Evolutionary conservation across 1,140 invertebrate genomes (phyloP).

Genomic region (Drosophila baimaii): DNA sequence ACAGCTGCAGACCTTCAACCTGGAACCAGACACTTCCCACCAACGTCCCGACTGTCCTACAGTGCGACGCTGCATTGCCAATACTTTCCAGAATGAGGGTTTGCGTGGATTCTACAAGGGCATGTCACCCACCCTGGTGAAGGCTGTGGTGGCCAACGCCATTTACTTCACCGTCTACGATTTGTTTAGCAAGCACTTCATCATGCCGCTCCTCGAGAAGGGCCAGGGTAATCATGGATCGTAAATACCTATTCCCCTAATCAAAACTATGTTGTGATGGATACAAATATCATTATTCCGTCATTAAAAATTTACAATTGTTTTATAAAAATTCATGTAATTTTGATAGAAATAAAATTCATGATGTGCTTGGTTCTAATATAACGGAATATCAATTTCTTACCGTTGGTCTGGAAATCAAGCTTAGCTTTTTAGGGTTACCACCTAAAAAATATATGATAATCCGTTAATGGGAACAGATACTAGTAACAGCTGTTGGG

Average conservation of each 20-base stretch:
- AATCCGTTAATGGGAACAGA: not conserved
- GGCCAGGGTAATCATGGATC: not conserved
- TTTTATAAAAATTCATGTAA: constrained; percentile 4
- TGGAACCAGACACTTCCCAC: not conserved
- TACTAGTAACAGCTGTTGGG: not conserved
- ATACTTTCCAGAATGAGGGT: not conserved
- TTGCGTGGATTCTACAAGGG: constrained; percentile 12
- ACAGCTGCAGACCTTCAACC: not conserved
- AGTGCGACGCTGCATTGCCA: not conserved
- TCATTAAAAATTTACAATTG: not conserved
- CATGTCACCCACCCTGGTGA: not conserved
- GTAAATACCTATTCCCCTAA: constrained; percentile 1
- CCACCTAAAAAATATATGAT: too few species aligned
- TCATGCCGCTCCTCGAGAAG: not conserved
- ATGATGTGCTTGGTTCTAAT: too few species aligned
- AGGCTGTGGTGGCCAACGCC: not conserved
- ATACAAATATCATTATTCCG: not conserved
- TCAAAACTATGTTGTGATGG: not conserved
- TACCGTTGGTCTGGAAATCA: too few species aligned
- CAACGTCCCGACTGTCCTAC: not conserved
- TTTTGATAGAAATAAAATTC: constrained; percentile 4
- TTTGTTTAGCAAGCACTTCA: not conserved
- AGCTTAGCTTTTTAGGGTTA: too few species aligned
- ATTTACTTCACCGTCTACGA: constrained; percentile 10
- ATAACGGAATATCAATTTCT: too few species aligned